Evolutionary conservation across 1,140 invertebrate species (phyloP), one percentile per base, ranked within the genome.

Genomic region (Formica exsecta): DNA sequence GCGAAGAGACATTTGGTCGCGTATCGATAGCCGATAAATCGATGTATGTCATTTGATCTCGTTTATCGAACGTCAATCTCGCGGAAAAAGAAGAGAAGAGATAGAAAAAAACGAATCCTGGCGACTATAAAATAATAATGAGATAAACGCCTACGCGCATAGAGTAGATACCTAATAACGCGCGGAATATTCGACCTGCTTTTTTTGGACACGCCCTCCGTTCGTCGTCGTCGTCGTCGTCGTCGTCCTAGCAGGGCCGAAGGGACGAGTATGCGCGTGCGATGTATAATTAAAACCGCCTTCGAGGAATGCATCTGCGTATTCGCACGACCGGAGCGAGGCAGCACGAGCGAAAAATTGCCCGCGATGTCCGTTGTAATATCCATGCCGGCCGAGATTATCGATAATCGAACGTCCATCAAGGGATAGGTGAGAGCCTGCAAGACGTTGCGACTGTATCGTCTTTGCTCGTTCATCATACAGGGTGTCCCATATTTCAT

Each of bases 261-360:
- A 70, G 51, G 76, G 64, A 70, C 38, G 62, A 22, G 66, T 59
- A 16, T 54, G 84, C 65, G 64, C 68, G 70, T 61, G 87, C 73
- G 88, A 84, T 62, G 89, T 89, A 89, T 90, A 87, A 90, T 90
- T 90, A 90, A 90, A 90, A 90, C 89, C 85, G 87, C 89, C 89
- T 87, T 51, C 89, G 44, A 80, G 85, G 68, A 68, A 85, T 65
- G 86, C 77, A 81, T 88, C 64, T 48, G 29, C 32, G 79, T 68
- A 54, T 59, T 25, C 51, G 66, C 9, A 62, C 11, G 71, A 51
- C 16, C 25, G 41, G 77, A 51, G 41, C 36, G 54, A 36, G 51
- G n/a, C 57, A 44, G 48, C 41, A 38, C 16, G 25, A 59, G 64
- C 75, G 86, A 85, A 88, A 89, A 85, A 85, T 88, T 74, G 41